These are phyloP conservation scores for Hirtodrosophila confusa DNA, from an alignment of 2,888 invertebrate genomes.

Conservation along the genomic window DNA sequence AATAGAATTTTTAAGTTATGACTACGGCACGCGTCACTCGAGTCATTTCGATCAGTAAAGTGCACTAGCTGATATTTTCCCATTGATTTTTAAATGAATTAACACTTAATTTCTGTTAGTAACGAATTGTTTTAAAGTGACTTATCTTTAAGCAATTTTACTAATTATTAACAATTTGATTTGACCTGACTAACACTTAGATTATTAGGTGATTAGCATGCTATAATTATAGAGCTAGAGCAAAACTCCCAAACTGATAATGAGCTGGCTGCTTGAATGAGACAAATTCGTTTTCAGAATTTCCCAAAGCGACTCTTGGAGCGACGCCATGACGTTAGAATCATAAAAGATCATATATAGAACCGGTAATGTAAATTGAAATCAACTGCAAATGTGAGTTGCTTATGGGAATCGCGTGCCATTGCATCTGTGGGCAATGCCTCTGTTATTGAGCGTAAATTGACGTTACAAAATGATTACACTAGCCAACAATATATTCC, in stretches of 20 bases:
- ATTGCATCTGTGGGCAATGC: slow-evolving; percentile 28
- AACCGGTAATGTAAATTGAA: slow-evolving; percentile 51
- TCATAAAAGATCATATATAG: slow-evolving; percentile 19
- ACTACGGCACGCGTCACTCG: slow-evolving; percentile 1
- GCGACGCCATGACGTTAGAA: slow-evolving; percentile 10
- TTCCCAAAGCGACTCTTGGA: slow-evolving; percentile 37
- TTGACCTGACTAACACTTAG: not conserved
- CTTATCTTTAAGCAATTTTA: not conserved
- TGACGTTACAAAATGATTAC: slow-evolving; percentile 1
- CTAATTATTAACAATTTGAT: slow-evolving; percentile 1
- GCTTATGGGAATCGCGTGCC: slow-evolving; percentile 35
- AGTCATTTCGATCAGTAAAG: not conserved
- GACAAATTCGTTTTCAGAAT: slow-evolving; percentile 22
- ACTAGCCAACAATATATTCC: no score
- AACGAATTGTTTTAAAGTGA: not conserved
- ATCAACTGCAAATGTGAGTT: slow-evolving; percentile 4
- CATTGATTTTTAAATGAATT: not conserved
- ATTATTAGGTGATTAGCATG: not conserved
- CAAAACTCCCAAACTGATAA: slow-evolving; percentile 9
- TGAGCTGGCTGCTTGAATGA: no score
- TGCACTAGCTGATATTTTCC: slow-evolving; percentile 1
- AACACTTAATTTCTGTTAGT: no score
- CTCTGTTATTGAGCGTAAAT: slow-evolving; percentile 6
- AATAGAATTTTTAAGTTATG: not conserved
- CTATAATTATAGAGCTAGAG: not conserved